These are phyloP conservation scores for Resseliella maxima DNA, from an alignment of 2,888 invertebrate species.

Conservation along the genomic window DNA sequence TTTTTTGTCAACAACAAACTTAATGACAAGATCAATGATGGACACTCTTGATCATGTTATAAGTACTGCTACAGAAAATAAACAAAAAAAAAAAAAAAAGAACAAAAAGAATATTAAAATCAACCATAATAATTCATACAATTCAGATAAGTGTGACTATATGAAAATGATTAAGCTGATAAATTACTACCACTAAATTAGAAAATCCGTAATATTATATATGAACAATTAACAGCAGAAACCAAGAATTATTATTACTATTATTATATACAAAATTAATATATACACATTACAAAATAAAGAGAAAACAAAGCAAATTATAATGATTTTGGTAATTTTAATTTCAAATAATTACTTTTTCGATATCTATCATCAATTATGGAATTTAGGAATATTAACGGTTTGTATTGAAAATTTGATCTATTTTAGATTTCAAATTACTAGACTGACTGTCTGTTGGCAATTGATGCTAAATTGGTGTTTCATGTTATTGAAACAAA, in stretches of 20 bases:
- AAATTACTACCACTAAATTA: constrained; percentile 31
- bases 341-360: background rate
- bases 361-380: background rate
- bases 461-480: background rate
- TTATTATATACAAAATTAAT: constrained; percentile 51
- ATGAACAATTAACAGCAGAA: constrained; percentile 31
- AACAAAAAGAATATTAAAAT: background rate
- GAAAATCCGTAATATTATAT: background rate
- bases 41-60: background rate
- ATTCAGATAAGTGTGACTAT: constrained; percentile 49
- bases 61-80: background rate
- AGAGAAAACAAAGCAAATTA: constrained; percentile 40
- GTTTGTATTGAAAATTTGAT: too few relatives aligned
- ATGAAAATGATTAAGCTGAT: constrained; percentile 48
- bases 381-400: background rate
- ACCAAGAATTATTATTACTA: constrained; percentile 41
- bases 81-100: background rate
- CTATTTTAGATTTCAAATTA: too few relatives aligned
- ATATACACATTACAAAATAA: constrained; percentile 53
- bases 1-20: too few relatives aligned
- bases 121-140: constrained; percentile 41
- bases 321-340: background rate
- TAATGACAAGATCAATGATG: background rate
- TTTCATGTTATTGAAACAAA: background rate
- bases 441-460: too few relatives aligned